Conservation (phyloP, 2,888 invertebrate species). For the Rhamnusium bicolor region DNA sequence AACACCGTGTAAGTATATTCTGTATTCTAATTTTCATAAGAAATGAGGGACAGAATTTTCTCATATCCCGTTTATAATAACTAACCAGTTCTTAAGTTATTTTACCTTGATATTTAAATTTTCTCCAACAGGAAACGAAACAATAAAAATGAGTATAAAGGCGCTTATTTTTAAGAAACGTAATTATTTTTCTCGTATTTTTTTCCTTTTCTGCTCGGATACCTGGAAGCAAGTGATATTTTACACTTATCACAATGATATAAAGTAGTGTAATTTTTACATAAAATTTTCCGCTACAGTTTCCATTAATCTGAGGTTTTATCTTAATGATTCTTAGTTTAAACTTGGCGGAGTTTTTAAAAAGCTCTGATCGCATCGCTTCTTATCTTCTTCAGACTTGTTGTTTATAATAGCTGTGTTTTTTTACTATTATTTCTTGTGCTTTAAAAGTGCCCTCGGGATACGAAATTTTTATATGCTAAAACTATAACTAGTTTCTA, state of each 20-base stretch:
- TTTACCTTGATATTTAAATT: conserved; percentile 5
- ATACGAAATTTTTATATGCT: conserved; percentile 18
- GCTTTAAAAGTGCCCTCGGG: conserved; percentile 14
- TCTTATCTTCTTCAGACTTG: conserved; percentile 63
- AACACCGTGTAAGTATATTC: too few relatives aligned
- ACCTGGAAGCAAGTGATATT: conserved; percentile 70
- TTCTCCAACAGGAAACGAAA: conserved; percentile 25
- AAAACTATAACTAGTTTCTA: conserved; percentile 25
- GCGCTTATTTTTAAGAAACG: conserved; percentile 58
- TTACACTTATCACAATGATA: conserved; percentile 71
- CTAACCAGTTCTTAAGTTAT: neutral
- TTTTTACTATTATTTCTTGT: conserved; percentile 36
- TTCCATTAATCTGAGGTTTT: conserved; percentile 71
- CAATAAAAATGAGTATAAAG: conserved; percentile 34
- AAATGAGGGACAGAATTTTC: neutral
- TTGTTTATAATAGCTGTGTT: conserved; percentile 60
- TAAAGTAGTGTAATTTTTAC: conserved; percentile 72
- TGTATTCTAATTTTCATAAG: too few relatives aligned
- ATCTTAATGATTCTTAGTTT: conserved; percentile 72
- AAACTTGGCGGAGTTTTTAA: conserved; percentile 69
- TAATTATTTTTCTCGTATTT: conserved; percentile 68
- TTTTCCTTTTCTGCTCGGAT: conserved; percentile 56
- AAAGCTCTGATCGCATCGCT: conserved; percentile 62
- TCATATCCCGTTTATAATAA: neutral
- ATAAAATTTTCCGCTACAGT: conserved; percentile 71